Evolutionary conservation across 2,888 invertebrate species (phyloP).

Genomic region (Fabriciana adippe): DNA sequence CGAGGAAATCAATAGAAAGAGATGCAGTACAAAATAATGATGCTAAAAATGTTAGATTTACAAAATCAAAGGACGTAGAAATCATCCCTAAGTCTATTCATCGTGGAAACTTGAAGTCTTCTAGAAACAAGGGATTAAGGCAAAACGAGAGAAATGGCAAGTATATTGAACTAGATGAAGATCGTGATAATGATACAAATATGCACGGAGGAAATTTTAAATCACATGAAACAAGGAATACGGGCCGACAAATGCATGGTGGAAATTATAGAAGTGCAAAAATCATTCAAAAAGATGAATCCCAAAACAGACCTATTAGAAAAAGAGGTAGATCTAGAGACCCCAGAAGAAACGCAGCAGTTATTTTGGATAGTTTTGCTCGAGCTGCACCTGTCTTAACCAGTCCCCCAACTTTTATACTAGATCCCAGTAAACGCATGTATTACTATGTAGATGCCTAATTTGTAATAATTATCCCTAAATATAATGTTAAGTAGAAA

Average conservation of each 20-base stretch:
- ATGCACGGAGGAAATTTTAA: slow-evolving; percentile 54
- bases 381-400: slow-evolving; percentile 67
- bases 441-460: slow-evolving; percentile 73
- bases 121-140: slow-evolving; percentile 43
- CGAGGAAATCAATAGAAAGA: slow-evolving; percentile 23
- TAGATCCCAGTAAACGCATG: slow-evolving; percentile 78
- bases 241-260: slow-evolving; percentile 62
- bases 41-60: slow-evolving; percentile 52
- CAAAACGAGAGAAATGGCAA: slow-evolving; percentile 54
- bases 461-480: slow-evolving; percentile 30
- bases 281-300: slow-evolving; percentile 47
- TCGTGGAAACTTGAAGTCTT: slow-evolving; percentile 57
- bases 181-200: slow-evolving; percentile 49
- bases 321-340: slow-evolving; percentile 42
- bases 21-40: slow-evolving; percentile 3
- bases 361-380: slow-evolving; percentile 66
- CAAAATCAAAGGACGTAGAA: slow-evolving; percentile 51
- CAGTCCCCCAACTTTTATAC: slow-evolving; percentile 66
- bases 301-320: slow-evolving; percentile 37
- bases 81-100: slow-evolving; percentile 47
- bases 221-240: slow-evolving; percentile 47
- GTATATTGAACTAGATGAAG: slow-evolving; percentile 60
- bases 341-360: slow-evolving; percentile 54
- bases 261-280: slow-evolving; percentile 72
- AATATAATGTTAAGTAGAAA: slow-evolving; percentile 51